phyloP scores from a whole-genome alignment of 2,113 vertebrate genomes.

The Callospermophilus lateralis region DNA sequence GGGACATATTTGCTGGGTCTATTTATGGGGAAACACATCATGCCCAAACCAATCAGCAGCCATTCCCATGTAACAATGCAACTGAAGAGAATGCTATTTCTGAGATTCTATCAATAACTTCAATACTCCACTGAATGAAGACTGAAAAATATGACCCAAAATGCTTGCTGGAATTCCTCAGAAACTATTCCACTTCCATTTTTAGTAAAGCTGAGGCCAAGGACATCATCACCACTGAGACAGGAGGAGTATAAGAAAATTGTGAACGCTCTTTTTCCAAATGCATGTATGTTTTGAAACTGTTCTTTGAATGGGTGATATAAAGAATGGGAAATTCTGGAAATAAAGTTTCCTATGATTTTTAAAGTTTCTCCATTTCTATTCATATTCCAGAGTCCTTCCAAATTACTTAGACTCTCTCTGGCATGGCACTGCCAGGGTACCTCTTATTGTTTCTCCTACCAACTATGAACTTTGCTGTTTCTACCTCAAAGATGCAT shows the following conservation, averaged over 20 bases:
- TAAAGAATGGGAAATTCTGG: not conserved
- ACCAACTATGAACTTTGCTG: not conserved
- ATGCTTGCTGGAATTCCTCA: not conserved
- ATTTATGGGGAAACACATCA: slow-evolving; percentile 13
- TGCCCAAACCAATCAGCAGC: slow-evolving; percentile 40
- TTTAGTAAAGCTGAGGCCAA: not conserved
- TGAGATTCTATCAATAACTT: slow-evolving; percentile 56
- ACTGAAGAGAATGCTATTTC: slow-evolving; percentile 12
- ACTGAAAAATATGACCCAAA: not conserved
- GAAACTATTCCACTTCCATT: not conserved
- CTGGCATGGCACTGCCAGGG: not conserved
- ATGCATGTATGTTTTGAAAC: slow-evolving; percentile 18
- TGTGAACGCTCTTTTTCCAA: not conserved
- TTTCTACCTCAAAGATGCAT: not conserved
- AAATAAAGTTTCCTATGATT: not conserved
- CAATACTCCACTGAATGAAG: not conserved
- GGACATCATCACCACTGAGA: not conserved
- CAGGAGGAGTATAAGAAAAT: not conserved
- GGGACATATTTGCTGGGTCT: not conserved
- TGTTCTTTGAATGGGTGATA: not conserved
- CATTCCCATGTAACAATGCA: slow-evolving; percentile 18
- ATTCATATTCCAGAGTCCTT: not conserved
- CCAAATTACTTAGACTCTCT: not conserved
- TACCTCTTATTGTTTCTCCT: not conserved
- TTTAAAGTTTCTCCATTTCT: slow-evolving; percentile 15